Evolutionary conservation across 2,113 vertebrate genomes (phyloP).

Genomic region (Sula dactylatra): DNA sequence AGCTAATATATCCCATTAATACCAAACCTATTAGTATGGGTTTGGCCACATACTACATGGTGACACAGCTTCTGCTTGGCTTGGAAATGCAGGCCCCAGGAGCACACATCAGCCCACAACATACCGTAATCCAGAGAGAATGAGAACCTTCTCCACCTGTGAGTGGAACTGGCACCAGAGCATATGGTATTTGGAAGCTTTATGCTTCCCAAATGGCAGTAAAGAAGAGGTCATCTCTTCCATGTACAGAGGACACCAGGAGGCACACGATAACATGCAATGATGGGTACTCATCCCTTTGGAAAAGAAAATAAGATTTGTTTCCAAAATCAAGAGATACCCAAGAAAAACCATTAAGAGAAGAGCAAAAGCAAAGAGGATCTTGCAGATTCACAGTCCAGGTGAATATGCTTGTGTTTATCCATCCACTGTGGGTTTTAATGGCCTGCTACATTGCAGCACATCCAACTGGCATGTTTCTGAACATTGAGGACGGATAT

Average conservation of each 20-base stretch:
- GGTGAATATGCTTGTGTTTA: not conserved
- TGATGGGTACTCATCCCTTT: not conserved
- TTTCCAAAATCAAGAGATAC: not conserved
- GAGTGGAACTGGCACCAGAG: not conserved
- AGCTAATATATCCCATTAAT: not conserved
- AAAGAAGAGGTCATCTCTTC: not conserved
- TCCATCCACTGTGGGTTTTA: not conserved
- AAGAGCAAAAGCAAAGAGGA: not conserved
- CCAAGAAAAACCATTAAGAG: not conserved
- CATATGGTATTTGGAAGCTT: not conserved
- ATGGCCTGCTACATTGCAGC: not conserved
- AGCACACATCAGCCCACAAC: not conserved
- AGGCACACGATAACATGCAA: accelerated
- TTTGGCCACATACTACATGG: not conserved
- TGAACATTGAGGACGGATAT: not conserved
- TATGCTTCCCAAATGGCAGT: not conserved
- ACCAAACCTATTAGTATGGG: not conserved
- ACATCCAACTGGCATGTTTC: accelerated
- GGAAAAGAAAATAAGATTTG: not conserved
- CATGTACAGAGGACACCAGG: not conserved
- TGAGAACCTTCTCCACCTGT: not conserved
- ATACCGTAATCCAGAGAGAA: not conserved
- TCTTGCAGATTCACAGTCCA: not conserved
- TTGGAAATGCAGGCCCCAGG: not conserved
- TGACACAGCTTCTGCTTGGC: not conserved